Conservation (phyloP, 2,888 invertebrate genomes). For the Cosmopolites sordidus region DNA sequence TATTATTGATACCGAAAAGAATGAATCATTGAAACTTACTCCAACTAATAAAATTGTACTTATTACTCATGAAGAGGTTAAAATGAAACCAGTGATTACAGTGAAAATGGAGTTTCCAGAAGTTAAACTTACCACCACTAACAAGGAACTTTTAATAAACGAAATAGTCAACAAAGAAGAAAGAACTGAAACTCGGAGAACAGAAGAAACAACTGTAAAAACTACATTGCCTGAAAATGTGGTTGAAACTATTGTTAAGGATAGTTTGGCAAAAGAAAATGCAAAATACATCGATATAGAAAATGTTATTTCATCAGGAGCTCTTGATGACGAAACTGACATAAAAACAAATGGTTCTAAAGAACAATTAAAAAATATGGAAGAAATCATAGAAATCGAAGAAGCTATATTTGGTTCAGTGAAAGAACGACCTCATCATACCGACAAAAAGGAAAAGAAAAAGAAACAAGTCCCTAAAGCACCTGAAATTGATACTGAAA, state of each 20-base stretch:
- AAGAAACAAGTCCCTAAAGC: constrained; percentile 12
- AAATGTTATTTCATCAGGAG: too few species aligned
- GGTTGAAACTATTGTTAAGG: constrained; percentile 19
- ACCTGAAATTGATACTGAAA: constrained; percentile 40
- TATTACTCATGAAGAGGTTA: constrained; percentile 70
- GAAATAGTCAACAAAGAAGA: background rate
- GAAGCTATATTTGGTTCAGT: constrained; percentile 42
- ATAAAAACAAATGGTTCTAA: constrained; percentile 6
- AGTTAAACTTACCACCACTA: background rate
- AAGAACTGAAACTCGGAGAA: background rate
- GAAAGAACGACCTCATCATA: constrained; percentile 40
- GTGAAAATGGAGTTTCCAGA: constrained; percentile 57
- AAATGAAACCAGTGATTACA: constrained; percentile 62
- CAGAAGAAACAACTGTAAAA: background rate
- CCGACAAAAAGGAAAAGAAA: constrained; percentile 28
- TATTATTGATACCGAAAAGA: constrained; percentile 8
- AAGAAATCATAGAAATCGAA: constrained; percentile 44
- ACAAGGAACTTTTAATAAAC: background rate
- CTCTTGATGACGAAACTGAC: too few species aligned
- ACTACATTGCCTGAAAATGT: constrained; percentile 30
- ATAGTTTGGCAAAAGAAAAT: constrained; percentile 6
- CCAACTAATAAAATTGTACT: constrained; percentile 54
- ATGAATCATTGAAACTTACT: constrained; percentile 10
- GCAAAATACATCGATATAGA: too few species aligned
- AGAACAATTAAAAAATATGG: constrained; percentile 23